Percentiles rank a stretch among this genome's conserved stretches.
These are phyloP conservation scores for Cryptophagus acutangulus DNA, from an alignment of 2,888 invertebrate genomes.

Conservation along the genomic window DNA sequence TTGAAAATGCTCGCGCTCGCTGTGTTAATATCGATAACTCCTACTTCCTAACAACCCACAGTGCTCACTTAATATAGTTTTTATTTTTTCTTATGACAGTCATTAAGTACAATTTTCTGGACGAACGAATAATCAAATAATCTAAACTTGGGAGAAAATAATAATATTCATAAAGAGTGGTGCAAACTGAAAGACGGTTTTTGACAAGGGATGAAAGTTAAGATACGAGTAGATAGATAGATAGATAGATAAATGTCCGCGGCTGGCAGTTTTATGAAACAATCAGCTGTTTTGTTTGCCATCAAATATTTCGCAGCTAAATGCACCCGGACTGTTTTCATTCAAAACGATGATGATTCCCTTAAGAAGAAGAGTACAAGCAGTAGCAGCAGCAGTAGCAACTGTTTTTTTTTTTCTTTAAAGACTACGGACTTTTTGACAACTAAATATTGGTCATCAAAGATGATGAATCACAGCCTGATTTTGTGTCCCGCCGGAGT, in stretches of 20 bases:
- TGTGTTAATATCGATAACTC: conserved; percentile 37
- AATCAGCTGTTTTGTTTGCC: conserved; percentile 32
- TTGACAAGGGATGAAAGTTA: conserved; percentile 16
- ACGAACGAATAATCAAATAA: conserved; percentile 40
- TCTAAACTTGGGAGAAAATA: conserved; percentile 18
- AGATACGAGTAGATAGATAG: too few relatives aligned
- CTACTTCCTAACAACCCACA: conserved; percentile 38
- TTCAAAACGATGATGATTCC: too few relatives aligned
- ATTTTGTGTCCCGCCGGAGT: conserved; percentile 48
- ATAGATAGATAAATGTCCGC: too few relatives aligned
- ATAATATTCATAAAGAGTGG: not conserved
- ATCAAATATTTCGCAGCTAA: conserved; percentile 19
- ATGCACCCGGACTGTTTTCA: conserved; percentile 35
- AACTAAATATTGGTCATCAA: conserved; percentile 50
- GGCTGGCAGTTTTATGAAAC: conserved; percentile 27
- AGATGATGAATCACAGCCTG: conserved; percentile 53
- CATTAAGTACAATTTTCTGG: conserved; percentile 44
- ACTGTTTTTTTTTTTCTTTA: conserved; percentile 27
- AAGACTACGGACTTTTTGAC: conserved; percentile 44
- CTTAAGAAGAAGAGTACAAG: too few relatives aligned
- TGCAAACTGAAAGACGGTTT: conserved; percentile 15
- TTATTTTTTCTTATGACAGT: conserved; percentile 20
- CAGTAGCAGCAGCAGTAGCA: conserved; percentile 38
- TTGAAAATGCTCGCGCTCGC: too few relatives aligned
- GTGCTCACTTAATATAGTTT: conserved; percentile 31